A percentile compares a stretch with the other conserved stretches of the same genome.
phyloP scores from a whole-genome alignment of 2,797 vertebrate genomes.

The Argentina silus region DNA sequence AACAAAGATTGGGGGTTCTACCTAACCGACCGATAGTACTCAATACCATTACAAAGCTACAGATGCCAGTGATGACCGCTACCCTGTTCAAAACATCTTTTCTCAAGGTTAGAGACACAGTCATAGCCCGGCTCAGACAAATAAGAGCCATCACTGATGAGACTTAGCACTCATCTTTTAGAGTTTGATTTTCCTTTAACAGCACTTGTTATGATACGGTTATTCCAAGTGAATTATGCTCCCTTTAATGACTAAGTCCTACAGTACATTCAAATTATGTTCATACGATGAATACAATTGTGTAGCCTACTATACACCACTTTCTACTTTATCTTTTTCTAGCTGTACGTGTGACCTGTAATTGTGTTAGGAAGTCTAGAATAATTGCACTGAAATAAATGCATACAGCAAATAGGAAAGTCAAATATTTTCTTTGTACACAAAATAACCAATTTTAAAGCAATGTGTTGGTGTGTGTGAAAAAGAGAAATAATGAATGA shows the following conservation, averaged over 20 bases:
- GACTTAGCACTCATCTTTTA: too few species aligned
- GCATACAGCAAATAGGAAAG: not conserved
- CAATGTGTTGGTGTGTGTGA: conserved; percentile 36
- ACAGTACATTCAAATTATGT: too few species aligned
- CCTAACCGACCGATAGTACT: too few species aligned
- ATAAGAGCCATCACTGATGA: too few species aligned
- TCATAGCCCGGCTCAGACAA: too few species aligned
- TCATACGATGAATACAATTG: not conserved
- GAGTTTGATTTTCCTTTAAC: too few species aligned
- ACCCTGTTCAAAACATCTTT: too few species aligned
- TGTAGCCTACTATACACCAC: not conserved
- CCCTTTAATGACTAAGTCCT: not conserved
- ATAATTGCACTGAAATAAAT: not conserved
- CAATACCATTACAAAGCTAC: too few species aligned
- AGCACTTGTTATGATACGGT: not conserved
- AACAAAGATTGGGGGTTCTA: too few species aligned
- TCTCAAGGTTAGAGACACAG: too few species aligned
- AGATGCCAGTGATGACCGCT: too few species aligned
- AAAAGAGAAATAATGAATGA: conserved; percentile 50
- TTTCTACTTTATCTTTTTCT: not conserved
- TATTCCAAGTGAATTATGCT: not conserved
- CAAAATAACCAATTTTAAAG: conserved; percentile 11
- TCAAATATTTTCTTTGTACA: conserved; percentile 7
- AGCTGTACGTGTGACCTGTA: not conserved
- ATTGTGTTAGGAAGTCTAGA: not conserved